Conservation (phyloP, 2,113 vertebrate genomes). For the Taurulus bubalis region DNA sequence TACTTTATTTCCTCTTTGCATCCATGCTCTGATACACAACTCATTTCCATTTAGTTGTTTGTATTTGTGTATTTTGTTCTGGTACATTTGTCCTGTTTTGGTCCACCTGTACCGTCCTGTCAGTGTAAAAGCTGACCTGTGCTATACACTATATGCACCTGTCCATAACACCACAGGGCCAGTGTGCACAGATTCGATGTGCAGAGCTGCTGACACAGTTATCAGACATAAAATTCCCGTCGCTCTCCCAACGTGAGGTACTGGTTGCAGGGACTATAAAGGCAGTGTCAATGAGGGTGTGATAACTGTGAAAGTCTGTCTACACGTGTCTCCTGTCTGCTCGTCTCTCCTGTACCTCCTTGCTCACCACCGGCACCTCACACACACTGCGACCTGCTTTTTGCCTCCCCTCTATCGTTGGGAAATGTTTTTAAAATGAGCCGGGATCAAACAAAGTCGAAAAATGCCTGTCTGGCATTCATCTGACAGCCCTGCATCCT, state of each 20-base stretch:
- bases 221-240: constrained; percentile 51
- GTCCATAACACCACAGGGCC: constrained; percentile 27
- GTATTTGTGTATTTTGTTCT: neutral
- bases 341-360: constrained; percentile 62
- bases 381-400: constrained; percentile 67
- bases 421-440: constrained; percentile 73
- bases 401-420: constrained; percentile 72
- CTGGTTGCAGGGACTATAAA: constrained; percentile 67
- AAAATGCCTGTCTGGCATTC: constrained; percentile 78
- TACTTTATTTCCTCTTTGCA: neutral
- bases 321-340: constrained; percentile 78
- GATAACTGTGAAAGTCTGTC: constrained; percentile 78
- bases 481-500: constrained; percentile 81
- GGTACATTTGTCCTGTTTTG: neutral
- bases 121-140: constrained; percentile 34
- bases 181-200: constrained; percentile 51
- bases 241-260: constrained; percentile 60
- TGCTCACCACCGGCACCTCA: constrained; percentile 49
- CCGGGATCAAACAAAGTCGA: constrained; percentile 78
- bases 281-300: constrained; percentile 74
- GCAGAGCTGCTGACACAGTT: constrained; percentile 51
- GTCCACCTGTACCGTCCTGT: neutral
- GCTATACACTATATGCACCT: constrained; percentile 8
- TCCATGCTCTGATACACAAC: constrained; percentile 1
- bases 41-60: neutral